These are phyloP conservation scores for Metallyticus violacea DNA, from an alignment of 2,888 invertebrate genomes.

Conservation along the genomic window DNA sequence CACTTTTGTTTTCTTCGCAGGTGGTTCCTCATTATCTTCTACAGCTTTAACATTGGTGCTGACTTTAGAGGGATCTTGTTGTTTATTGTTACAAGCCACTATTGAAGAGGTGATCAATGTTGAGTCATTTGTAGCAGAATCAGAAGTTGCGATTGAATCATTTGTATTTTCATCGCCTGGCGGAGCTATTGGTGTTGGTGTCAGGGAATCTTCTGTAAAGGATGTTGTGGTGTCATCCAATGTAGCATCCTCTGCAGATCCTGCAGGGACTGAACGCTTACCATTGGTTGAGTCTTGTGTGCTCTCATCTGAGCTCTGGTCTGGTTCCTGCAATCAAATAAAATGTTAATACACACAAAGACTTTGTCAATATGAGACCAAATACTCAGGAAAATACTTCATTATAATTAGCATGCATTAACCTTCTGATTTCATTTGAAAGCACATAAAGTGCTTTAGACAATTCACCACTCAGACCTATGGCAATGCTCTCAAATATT, in stretches of 20 bases:
- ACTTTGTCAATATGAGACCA: background rate
- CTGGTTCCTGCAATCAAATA: slow-evolving; percentile 41
- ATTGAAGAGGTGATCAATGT: slow-evolving; percentile 19
- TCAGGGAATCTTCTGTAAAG: slow-evolving; percentile 72
- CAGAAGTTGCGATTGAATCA: slow-evolving; percentile 39
- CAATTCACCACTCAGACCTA: too few species aligned
- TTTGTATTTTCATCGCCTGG: slow-evolving; percentile 37
- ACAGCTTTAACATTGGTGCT: background rate
- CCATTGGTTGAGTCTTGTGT: slow-evolving; percentile 66
- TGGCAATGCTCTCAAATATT: too few species aligned
- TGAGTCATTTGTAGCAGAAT: slow-evolving; percentile 37
- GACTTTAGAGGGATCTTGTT: background rate
- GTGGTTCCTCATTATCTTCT: slow-evolving; percentile 20
- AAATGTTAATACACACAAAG: too few species aligned
- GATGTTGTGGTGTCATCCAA: slow-evolving; percentile 70
- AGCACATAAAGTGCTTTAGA: too few species aligned
- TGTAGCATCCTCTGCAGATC: slow-evolving; percentile 48
- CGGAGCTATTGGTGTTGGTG: slow-evolving; percentile 54
- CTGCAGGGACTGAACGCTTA: slow-evolving; percentile 42
- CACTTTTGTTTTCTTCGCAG: slow-evolving; percentile 29
- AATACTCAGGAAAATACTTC: background rate
- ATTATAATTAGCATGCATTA: background rate
- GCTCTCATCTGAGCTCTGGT: slow-evolving; percentile 66
- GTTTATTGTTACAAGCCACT: slow-evolving; percentile 6
- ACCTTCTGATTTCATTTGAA: too few species aligned